phyloP scores from a whole-genome alignment of 2,797 vertebrate species.

The Girardinus metallicus region DNA sequence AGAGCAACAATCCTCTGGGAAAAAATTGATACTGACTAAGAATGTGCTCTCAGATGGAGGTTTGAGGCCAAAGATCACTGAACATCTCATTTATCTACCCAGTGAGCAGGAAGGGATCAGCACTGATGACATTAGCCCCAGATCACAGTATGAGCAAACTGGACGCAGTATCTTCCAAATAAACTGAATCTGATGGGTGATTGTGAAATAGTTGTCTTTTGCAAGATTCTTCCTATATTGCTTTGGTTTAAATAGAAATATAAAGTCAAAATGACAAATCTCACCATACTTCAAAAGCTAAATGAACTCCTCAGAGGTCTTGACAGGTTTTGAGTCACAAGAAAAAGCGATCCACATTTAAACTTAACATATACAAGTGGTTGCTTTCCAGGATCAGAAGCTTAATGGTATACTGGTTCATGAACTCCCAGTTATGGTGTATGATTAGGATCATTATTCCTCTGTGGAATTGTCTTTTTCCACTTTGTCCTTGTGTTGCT shows the following conservation, averaged over 20 bases:
- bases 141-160: slow-evolving; percentile 65
- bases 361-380: too few relatives aligned
- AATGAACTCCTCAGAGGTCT: too few relatives aligned
- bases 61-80: slow-evolving; percentile 72
- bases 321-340: too few relatives aligned
- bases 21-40: slow-evolving; percentile 56
- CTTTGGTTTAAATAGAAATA: not conserved
- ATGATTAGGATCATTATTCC: not conserved
- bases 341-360: too few relatives aligned
- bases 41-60: slow-evolving; percentile 61
- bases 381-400: too few relatives aligned
- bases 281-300: not conserved
- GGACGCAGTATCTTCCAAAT: slow-evolving; percentile 45
- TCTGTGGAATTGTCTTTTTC: too few relatives aligned
- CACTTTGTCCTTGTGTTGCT: not conserved
- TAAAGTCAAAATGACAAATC: not conserved
- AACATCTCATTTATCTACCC: slow-evolving; percentile 73
- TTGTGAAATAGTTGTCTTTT: not conserved
- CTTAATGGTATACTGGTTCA: not conserved
- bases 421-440: not conserved
- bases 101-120: slow-evolving; percentile 68
- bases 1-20: slow-evolving; percentile 41
- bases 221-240: not conserved
- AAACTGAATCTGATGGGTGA: slow-evolving; percentile 50
- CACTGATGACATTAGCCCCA: slow-evolving; percentile 63